Evolutionary conservation across 2,888 invertebrate species (phyloP), one percentile per base, ranked within the genome.

Genomic region (Coenonympha glycerion): DNA sequence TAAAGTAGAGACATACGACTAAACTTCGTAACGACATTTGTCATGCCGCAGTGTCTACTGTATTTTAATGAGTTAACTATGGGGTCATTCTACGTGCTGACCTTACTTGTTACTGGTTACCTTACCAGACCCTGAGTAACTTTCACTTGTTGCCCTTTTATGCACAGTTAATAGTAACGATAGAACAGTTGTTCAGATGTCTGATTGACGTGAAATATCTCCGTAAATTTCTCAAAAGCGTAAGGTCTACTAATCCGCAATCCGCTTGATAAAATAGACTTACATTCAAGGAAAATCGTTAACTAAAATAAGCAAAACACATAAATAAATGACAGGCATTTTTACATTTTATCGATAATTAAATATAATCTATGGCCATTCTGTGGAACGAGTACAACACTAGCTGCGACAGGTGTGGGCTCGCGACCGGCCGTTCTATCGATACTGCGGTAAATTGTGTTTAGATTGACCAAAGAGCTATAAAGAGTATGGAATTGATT

Each of bases 391-490:
- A n/a, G n/a, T n/a, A n/a, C 21, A n/a, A 21, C 36, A 36, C 36
- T 36, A 36, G 19, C 34, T 68, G 75, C 63, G 81, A 78, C 83
- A 83, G 83, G 80, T 83, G 83, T 30, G 44, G 42, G 44, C 49
- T 16, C 18, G 24, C 16, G 24, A 15, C 39, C 28, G 37, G 31
- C 41, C 45, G 18, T 16, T 49, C 42, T 36, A 51, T 57, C 57
- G 73, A 71, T 75, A 70, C 71, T 69, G 73, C 75, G 74, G 76
- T 76, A 78, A 76, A 79, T 76, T 75, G 69, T 75, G 69, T 78
- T 75, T 75, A 71, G 72, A 76, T 75, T 72, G 62, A 48, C 53
- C 21, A 51, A 60, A 57, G 66, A 65, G 52, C 65, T 70, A 66
- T 18, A 3, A 51, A 19, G 1, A 42, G 15, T 26, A 21, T 11